Conservation (phyloP, 2,888 invertebrate species). For the Andrena chrysosceles region DNA sequence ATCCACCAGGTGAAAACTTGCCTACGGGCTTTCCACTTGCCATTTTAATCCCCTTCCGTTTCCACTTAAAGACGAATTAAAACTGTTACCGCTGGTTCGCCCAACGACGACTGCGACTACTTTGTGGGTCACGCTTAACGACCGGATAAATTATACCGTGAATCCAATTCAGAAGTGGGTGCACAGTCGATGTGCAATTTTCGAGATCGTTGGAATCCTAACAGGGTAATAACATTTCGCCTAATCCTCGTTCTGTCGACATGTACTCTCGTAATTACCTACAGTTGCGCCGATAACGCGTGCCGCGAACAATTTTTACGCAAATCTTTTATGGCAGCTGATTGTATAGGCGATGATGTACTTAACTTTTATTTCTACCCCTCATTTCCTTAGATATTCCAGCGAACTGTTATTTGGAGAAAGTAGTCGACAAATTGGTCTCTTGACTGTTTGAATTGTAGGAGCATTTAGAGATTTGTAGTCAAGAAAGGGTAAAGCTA, state of each 20-base stretch:
- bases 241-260: conserved; percentile 11
- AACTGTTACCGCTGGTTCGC: conserved; percentile 11
- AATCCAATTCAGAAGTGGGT: conserved; percentile 28
- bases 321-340: conserved; percentile 6
- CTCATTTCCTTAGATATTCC: not conserved
- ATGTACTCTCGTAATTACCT: not conserved
- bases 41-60: conserved; percentile 6
- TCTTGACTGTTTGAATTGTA: no score
- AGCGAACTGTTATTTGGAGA: no score
- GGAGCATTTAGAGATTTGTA: no score
- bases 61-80: conserved; percentile 7
- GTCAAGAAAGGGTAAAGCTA: not conserved
- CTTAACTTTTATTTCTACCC: conserved; percentile 45
- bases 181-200: not conserved
- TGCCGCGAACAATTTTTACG: not conserved
- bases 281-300: not conserved
- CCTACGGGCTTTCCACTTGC: conserved; percentile 23
- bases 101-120: not conserved
- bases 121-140: conserved; percentile 39
- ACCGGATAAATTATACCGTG: conserved; percentile 51
- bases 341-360: conserved; percentile 12
- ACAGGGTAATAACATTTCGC: conserved; percentile 7
- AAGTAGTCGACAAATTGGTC: no score
- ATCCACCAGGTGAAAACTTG: conserved; percentile 40
- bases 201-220: not conserved